Evolutionary conservation across 2,113 vertebrate species (phyloP).

Genomic region (Natator depressus): DNA sequence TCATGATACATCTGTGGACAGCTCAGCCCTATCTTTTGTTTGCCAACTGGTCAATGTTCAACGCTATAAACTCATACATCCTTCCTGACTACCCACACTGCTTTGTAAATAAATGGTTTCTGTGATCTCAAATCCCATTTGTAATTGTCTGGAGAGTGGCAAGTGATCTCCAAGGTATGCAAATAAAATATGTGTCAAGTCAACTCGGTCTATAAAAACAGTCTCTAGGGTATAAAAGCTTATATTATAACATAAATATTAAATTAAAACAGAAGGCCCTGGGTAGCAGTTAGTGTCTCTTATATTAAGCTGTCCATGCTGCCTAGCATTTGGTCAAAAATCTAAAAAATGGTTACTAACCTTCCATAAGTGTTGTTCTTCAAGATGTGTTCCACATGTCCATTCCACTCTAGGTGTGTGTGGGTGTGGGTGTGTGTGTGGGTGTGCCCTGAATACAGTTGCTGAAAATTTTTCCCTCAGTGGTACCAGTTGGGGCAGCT

Average conservation of each 20-base stretch:
- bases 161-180: background rate
- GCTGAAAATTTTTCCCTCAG: background rate
- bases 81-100: background rate
- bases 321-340: background rate
- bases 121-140: background rate
- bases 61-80: background rate
- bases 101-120: background rate
- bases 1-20: background rate
- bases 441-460: background rate
- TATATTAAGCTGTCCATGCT: background rate
- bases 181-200: background rate
- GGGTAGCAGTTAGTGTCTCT: background rate
- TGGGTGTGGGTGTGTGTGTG: background rate
- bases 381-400: background rate
- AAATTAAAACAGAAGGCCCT: background rate
- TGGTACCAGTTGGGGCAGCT: background rate
- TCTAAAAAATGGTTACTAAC: background rate
- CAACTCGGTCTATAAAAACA: background rate
- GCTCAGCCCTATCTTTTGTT: background rate
- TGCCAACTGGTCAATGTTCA: background rate
- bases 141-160: background rate
- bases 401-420: background rate
- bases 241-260: background rate
- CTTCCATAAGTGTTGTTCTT: background rate
- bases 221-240: background rate